These are phyloP conservation scores for Rhadinocentrus ornatus DNA, from an alignment of 2,797 vertebrate genomes.

Conservation along the genomic window DNA sequence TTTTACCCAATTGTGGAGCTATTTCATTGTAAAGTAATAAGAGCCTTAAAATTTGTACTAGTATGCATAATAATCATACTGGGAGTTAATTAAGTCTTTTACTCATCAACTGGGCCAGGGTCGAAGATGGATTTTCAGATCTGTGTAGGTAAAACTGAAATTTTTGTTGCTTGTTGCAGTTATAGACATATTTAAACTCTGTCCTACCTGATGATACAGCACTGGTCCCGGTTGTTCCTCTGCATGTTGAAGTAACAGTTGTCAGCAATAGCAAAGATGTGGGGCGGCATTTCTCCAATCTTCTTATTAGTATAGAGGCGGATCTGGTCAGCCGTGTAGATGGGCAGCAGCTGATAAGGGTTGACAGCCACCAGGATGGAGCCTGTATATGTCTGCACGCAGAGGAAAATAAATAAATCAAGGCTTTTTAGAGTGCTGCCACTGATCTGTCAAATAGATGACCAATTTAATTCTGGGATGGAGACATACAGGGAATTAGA, in stretches of 20 bases:
- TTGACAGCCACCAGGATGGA: conserved; percentile 98
- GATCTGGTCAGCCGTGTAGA: conserved; percentile 96
- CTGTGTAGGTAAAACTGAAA: not conserved
- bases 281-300: conserved; percentile 97
- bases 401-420: not conserved
- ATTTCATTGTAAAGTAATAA: too few species aligned
- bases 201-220: conserved; percentile 94
- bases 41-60: too few species aligned
- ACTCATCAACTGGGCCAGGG: too few species aligned
- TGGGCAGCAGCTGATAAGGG: conserved; percentile 95
- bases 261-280: conserved; percentile 97
- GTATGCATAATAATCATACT: too few species aligned
- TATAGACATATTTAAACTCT: not conserved
- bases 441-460: not conserved
- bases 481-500: too few species aligned
- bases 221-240: conserved; percentile 95
- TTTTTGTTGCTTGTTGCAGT: not conserved
- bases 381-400: conserved; percentile 91
- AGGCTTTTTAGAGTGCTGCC: not conserved
- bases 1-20: too few species aligned
- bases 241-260: conserved; percentile 99
- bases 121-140: not conserved
- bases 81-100: too few species aligned
- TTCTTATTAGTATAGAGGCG: conserved; percentile 98
- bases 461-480: too few species aligned